Percentiles rank a stretch among this genome's conserved stretches.
Evolutionary conservation across 2,113 vertebrate genomes (phyloP).

Genomic region (Tachuris rubrigastra): DNA sequence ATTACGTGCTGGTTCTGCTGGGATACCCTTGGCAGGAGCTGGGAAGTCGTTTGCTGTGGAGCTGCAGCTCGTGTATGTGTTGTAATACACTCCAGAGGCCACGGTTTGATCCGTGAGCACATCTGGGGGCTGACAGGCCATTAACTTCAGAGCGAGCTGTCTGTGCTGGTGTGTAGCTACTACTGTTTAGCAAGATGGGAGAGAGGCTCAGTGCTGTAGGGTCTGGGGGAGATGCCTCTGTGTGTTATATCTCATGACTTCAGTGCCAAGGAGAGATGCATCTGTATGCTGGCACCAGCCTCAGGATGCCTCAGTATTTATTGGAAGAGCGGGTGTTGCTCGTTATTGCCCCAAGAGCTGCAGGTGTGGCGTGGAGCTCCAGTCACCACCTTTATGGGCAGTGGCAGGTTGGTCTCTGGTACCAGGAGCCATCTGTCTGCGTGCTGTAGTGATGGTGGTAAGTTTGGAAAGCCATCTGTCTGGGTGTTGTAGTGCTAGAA

Average conservation of each 20-base stretch:
- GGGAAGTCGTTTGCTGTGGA: neutral
- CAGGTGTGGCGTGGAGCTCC: neutral
- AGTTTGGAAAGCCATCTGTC: conserved; percentile 59
- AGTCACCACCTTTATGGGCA: conserved; percentile 12
- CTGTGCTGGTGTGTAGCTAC: neutral
- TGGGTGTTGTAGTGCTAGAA: conserved; percentile 48
- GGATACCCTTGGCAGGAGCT: neutral
- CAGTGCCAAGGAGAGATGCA: neutral
- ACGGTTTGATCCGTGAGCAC: fast-evolving
- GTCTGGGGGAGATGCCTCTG: neutral
- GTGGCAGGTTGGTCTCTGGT: neutral
- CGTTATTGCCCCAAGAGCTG: neutral
- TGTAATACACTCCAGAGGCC: neutral
- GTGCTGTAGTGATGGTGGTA: neutral
- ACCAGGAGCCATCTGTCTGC: conserved; percentile 28
- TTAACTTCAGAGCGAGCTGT: neutral
- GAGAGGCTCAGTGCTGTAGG: neutral
- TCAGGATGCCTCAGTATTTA: neutral
- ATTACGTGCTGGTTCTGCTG: neutral
- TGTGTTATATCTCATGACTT: neutral
- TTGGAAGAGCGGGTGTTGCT: neutral
- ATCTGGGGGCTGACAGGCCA: neutral
- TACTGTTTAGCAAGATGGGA: neutral
- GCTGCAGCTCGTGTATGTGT: neutral
- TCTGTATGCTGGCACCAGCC: neutral